Base-by-base conservation (phyloP, 64 coral and sea anemone genomes). In the Montipora foliosa region DNA sequence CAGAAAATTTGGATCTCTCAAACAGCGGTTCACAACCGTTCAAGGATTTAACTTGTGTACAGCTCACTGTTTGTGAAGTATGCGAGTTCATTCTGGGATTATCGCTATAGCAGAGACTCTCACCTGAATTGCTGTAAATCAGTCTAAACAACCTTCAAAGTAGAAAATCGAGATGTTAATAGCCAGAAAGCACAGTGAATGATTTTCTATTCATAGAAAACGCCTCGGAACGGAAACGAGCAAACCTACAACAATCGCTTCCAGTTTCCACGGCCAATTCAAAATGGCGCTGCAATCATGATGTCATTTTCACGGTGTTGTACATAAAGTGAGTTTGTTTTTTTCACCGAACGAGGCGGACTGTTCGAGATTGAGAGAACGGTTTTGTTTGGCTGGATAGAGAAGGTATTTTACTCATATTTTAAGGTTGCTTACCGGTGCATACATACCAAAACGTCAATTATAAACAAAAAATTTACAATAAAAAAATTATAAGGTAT, bases 261-360 rank as follows among this genome's bases (percentile, higher is more conserved):
- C 82, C 82, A 86, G 82, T 72, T 86, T 86, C 7, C 82, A 49
- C 82, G 66, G 61, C 14, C 61, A 64, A 64, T 64, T 71, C 82
- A 68, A 72, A 70, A 82, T 82, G 79, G 79, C 79, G 79, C 79
- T 82, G 22, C 16, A 22, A 11, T 5, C n/a, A 64, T 45, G 68
- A 85, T 85, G 82, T 86, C 66, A 86, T 71, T 71, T 86, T 86
- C 47, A 51, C 4, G 4, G 5, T 13, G 2, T 72, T 5, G 44
- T 71, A 86, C 44, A 71, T 86, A 64, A 86, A 50, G 58, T 37
- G 37, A 29, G 29, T 29, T 29, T 29, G 1, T 29, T 29, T 29
- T 29, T 29, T 29, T 29, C 29, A 1, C 29, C 29, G 29, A 29
- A 29, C 1, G 29, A 29, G 29, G 29, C 29, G 29, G 29, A 29